Base-by-base conservation (phyloP, 2,797 vertebrate species). In the Etheostoma nigrum region DNA sequence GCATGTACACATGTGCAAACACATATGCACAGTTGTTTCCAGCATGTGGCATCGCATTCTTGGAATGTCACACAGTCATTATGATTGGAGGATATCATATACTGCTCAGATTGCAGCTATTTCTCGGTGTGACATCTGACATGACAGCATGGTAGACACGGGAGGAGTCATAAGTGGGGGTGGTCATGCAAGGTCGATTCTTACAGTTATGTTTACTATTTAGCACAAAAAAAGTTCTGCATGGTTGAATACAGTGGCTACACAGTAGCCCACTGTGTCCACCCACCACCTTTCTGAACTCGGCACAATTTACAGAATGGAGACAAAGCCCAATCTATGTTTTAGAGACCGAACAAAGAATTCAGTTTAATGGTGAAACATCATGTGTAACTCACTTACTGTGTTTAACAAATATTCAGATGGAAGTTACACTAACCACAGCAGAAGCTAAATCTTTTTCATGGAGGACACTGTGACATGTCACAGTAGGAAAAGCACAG, bases 21-120 rank as follows among this genome's bases (percentile, higher is more conserved):
- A 55, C 54, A 69, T 30, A 8, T n/a, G 36, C 61, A 76, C 72
- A 77, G 47, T 84, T 88, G 83, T 82, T 89, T 85, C 53, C 76
- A 79, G 48, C 54, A 76, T 80, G 64, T 83, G 79, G 81, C 75
- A 75, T 86, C 60, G 79, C 84, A 83, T 90, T 84, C 84, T 58
- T 81, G 74, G 76, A 61, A 66, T 81, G 54, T 75, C 61, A 10
- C 68, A 61, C 33, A 44, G 62, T 67, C 67, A 78, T 84, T 83
- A 47, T 84, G 79, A 81, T 75, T 74, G 59, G 72, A 78, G 72
- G 73, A 86, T 77, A 77, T 82, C 70, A 16, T 58, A 59, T 88
- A 89, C 66, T 72, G 58, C 62, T 72, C 54, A 75, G 81, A 57
- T 69, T 67, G 65, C 68, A 70, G 75, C 64, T 2, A 75, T 78